phyloP scores from a whole-genome alignment of 2,113 vertebrate species.

The Seriola aureovittata region DNA sequence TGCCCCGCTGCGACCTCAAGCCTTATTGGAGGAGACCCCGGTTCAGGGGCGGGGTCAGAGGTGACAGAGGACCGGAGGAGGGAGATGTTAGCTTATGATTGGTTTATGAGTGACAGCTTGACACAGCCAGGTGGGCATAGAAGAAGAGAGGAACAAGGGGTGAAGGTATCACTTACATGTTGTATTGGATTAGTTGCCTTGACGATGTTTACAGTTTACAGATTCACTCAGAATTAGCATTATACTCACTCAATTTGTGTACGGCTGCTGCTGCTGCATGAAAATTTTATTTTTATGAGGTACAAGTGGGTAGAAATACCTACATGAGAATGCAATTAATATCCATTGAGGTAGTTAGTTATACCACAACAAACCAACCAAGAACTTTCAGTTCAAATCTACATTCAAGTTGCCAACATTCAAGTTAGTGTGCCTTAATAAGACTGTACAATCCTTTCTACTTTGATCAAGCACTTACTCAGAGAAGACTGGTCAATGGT shows the following conservation, averaged over 20 bases:
- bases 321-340: neutral
- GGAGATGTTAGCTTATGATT: conserved; percentile 77
- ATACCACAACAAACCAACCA: neutral
- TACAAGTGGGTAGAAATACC: neutral
- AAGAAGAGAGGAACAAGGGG: conserved; percentile 40
- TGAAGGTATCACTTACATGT: conserved; percentile 53
- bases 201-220: neutral
- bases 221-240: conserved; percentile 24
- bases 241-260: neutral
- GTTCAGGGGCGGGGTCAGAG: conserved; percentile 76
- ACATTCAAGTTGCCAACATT: conserved; percentile 8
- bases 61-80: conserved; percentile 61
- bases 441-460: neutral
- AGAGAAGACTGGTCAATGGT: too few relatives aligned
- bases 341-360: neutral
- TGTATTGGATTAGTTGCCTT: conserved; percentile 33
- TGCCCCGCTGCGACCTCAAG: conserved; percentile 52
- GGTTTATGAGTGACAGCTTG: conserved; percentile 79
- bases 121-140: conserved; percentile 51
- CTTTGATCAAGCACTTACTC: neutral
- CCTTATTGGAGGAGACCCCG: conserved; percentile 74
- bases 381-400: conserved; percentile 15
- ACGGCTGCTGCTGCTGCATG: neutral
- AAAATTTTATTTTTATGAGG: neutral
- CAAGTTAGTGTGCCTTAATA: conserved; percentile 8